These are phyloP conservation scores for Psilopogon haemacephalus DNA, from an alignment of 2,113 vertebrate species.

Conservation along the genomic window DNA sequence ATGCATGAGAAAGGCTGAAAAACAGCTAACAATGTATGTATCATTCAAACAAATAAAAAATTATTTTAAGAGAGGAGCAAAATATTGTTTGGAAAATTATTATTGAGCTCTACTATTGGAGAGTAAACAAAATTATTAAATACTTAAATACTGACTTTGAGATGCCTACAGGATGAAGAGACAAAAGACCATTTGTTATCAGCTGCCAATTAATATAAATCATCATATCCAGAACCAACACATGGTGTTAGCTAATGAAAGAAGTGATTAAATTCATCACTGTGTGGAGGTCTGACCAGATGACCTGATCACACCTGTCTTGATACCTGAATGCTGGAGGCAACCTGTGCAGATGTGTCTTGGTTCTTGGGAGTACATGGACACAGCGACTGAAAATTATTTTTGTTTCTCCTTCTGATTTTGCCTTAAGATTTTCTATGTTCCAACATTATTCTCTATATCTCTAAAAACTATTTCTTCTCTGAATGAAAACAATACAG, in stretches of 20 bases:
- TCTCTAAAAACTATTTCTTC: not conserved
- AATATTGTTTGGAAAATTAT: not conserved
- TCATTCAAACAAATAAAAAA: not conserved
- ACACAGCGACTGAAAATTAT: not conserved
- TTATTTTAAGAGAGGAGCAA: not conserved
- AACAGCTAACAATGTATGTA: not conserved
- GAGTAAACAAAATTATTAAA: not conserved
- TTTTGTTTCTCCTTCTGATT: not conserved
- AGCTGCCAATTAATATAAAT: not conserved
- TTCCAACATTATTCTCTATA: not conserved
- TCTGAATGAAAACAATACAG: not conserved
- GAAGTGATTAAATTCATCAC: not conserved
- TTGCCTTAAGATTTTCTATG: not conserved
- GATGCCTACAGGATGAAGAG: not conserved
- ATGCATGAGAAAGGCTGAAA: not conserved
- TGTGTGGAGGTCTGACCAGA: not conserved
- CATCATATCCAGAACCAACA: not conserved
- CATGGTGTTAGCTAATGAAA: not conserved
- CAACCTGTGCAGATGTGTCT: not conserved
- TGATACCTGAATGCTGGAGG: not conserved
- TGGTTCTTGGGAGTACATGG: rapidly evolving
- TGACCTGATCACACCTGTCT: not conserved
- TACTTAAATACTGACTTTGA: not conserved
- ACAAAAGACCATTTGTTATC: not conserved
- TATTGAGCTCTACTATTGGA: not conserved